Percentiles rank a stretch among this genome's conserved stretches.
Conservation (phyloP, 2,888 invertebrate genomes). For the Podabrus alpinus region DNA sequence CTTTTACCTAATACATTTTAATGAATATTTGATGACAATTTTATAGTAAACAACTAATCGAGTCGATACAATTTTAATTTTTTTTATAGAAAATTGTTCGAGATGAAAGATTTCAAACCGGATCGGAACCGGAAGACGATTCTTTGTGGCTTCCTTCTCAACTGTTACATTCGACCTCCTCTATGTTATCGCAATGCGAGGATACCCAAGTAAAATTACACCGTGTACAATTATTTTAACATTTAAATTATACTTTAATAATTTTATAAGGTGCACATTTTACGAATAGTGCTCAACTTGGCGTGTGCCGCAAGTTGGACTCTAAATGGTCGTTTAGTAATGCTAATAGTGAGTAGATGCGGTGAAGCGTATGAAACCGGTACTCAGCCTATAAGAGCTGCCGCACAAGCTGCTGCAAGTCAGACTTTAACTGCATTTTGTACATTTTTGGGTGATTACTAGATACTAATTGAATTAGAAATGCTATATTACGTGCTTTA, state of each 20-base stretch:
- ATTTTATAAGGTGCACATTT: slow-evolving; percentile 61
- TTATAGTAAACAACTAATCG: too few species aligned
- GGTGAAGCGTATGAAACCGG: slow-evolving; percentile 81
- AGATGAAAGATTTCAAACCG: slow-evolving; percentile 90
- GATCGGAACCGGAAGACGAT: slow-evolving; percentile 89
- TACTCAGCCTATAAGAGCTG: slow-evolving; percentile 80
- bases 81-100: slow-evolving; percentile 78
- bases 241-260: background rate
- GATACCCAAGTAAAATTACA: slow-evolving; percentile 75
- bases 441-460: slow-evolving; percentile 70
- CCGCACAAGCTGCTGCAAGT: slow-evolving; percentile 87
- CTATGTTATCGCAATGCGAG: slow-evolving; percentile 78
- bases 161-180: slow-evolving; percentile 81
- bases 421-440: slow-evolving; percentile 87
- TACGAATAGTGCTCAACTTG: slow-evolving; percentile 81
- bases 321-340: slow-evolving; percentile 85
- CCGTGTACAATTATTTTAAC: background rate
- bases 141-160: slow-evolving; percentile 92
- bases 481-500: slow-evolving; percentile 26
- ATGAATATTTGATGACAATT: too few species aligned
- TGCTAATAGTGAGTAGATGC: slow-evolving; percentile 83
- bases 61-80: too few species aligned
- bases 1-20: too few species aligned
- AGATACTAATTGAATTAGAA: background rate
- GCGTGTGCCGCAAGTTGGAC: slow-evolving; percentile 88